Evolutionary conservation across 64 coral and sea anemone species (phyloP).

Genomic region (Stichodactyla mertensii): DNA sequence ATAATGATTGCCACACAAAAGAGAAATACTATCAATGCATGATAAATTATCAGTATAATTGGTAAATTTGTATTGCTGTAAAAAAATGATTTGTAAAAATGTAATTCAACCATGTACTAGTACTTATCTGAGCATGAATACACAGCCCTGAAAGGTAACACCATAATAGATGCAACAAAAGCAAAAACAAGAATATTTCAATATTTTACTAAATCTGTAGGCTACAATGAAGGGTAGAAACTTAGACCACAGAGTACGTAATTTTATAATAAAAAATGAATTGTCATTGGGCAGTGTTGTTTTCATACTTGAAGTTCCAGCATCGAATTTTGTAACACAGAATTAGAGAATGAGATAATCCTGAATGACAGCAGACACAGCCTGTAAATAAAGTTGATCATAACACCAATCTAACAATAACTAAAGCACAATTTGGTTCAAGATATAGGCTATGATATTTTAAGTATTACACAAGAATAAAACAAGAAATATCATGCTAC

Average conservation of each 20-base stretch:
- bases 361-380: too few species aligned
- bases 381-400: too few species aligned
- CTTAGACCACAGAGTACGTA: background rate
- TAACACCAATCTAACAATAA: too few species aligned
- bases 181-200: background rate
- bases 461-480: background rate
- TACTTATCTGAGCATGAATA: background rate
- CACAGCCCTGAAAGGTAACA: slow-evolving; percentile 1
- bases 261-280: too few species aligned
- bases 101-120: background rate
- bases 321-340: too few species aligned
- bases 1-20: background rate
- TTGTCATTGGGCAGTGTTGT: too few species aligned
- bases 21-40: background rate
- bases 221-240: too few species aligned
- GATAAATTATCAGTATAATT: background rate
- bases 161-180: background rate
- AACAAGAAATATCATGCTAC: background rate
- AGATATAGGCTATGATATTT: too few species aligned
- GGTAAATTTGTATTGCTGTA: background rate
- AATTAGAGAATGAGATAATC: too few species aligned
- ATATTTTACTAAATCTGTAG: too few species aligned
- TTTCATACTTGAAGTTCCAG: too few species aligned
- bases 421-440: too few species aligned
- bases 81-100: background rate